A percentile compares a stretch with the other conserved stretches of the same genome.
Conservation (phyloP, 2,888 invertebrate species). For the Agrenia bidenticulata region DNA sequence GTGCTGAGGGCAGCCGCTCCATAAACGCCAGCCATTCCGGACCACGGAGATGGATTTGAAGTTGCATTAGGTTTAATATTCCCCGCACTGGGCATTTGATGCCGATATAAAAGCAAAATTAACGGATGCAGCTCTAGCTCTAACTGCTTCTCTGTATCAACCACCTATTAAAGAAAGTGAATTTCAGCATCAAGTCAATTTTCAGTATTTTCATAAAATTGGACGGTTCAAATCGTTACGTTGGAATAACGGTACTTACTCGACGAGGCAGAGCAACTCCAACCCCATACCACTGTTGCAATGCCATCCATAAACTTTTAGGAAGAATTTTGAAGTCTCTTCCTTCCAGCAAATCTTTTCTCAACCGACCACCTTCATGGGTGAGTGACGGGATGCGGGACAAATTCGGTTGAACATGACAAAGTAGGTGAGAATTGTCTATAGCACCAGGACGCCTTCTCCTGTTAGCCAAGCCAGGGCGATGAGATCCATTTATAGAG, state of each 20-base stretch:
- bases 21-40: conserved; percentile 64
- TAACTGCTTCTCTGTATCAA: conserved; percentile 55
- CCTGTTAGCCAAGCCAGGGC: conserved; percentile 24
- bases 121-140: conserved; percentile 84
- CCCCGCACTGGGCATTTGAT: conserved; percentile 60
- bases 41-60: conserved; percentile 52
- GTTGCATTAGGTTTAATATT: conserved; percentile 48
- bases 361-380: conserved; percentile 82
- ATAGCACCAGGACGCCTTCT: conserved; percentile 67
- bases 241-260: conserved; percentile 57
- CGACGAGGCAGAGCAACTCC: conserved; percentile 77
- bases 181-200: neutral
- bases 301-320: conserved; percentile 81
- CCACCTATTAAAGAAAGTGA: conserved; percentile 30
- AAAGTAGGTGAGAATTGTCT: conserved; percentile 69
- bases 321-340: conserved; percentile 84
- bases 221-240: no score
- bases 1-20: conserved; percentile 65
- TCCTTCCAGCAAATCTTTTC: conserved; percentile 63
- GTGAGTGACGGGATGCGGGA: conserved; percentile 68
- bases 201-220: neutral
- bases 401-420: conserved; percentile 60
- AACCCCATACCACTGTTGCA: conserved; percentile 80
- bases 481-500: conserved; percentile 31
- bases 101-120: conserved; percentile 72